These are phyloP conservation scores for Conops quadrifasciatus DNA, from an alignment of 2,888 invertebrate genomes.

Conservation along the genomic window DNA sequence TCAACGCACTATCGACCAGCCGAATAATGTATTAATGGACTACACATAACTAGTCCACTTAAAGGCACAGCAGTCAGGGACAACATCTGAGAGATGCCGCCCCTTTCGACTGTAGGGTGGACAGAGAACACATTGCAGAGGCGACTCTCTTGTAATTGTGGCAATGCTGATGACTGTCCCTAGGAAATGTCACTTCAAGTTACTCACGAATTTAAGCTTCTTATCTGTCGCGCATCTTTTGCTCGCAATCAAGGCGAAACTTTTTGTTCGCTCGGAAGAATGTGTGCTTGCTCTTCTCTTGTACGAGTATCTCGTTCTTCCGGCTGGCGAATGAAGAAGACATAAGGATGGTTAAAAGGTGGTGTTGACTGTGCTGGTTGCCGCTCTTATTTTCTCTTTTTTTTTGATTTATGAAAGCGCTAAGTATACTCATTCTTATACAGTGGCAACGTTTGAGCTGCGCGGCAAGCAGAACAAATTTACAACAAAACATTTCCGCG, in stretches of 20 bases:
- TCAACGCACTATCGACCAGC: too few relatives aligned
- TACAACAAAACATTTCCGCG: constrained; percentile 24
- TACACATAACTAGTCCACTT: too few relatives aligned
- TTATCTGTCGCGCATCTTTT: constrained; percentile 31
- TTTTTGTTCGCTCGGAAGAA: neutral
- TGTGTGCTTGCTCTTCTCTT: constrained; percentile 7
- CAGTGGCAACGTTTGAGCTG: constrained; percentile 26
- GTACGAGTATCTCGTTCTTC: neutral
- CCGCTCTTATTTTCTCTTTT: too few relatives aligned
- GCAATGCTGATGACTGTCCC: constrained; percentile 23
- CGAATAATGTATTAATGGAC: too few relatives aligned
- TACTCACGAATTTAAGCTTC: constrained; percentile 21
- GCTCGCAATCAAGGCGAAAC: neutral
- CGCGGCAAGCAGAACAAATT: constrained; percentile 32
- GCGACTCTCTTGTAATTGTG: constrained; percentile 33
- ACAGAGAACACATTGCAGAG: neutral
- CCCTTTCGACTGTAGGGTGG: neutral
- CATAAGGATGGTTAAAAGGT: neutral
- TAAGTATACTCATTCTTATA: too few relatives aligned
- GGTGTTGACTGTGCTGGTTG: too few relatives aligned
- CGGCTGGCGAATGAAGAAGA: too few relatives aligned
- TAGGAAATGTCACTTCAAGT: constrained; percentile 16
- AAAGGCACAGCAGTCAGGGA: neutral
- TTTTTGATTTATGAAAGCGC: constrained; percentile 35
- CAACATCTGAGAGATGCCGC: neutral